Base-by-base conservation (phyloP, 1,140 invertebrate genomes). In the Zaprionus vittiger region DNA sequence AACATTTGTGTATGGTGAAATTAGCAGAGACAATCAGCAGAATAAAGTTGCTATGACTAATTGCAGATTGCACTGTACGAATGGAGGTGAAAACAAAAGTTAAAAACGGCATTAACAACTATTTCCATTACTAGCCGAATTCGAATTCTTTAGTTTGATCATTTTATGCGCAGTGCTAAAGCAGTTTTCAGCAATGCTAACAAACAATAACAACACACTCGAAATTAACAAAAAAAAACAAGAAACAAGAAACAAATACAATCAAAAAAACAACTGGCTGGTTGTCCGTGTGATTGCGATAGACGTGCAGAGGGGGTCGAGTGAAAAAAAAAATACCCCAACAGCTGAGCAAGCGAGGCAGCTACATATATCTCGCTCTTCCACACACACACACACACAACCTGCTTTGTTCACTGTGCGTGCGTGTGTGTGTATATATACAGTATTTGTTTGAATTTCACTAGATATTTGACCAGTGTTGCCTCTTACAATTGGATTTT, bases 301-400 rank as follows among this genome's bases (percentile, higher is more conserved):
- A 55, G 9, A 15, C 34, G 5, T 5, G 44, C n/a, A 59, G 37
- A n/a, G 60, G 61, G 54, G 34, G 55, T 24, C 44, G 55, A 67
- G 31, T 73, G 73, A 67, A 75, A 76, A 77, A 80, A 71, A 76
- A 74, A 80, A 83, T 73, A 87, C 22, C 37, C 15, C 59, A 89
- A 89, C 84, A 87, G 84, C 84, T 89, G 84, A 81, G 78, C 66
- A 81, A 87, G 78, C 67, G 73, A 83, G 86, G 68, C 71, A 71
- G 73, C 75, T 82, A 80, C 65, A 73, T 44, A 17, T n/a, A 44
- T 47, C 57, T 52, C 28, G 47, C 49, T 66, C 71, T 61, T 49
- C 37, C 44, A 24, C 47, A 57, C 41, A 73, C 47, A 55, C 69
- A 49, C 28, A 26, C 34, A 60, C 28, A 55, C 54, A 69, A 12